Evolutionary conservation across 2,113 vertebrate genomes (phyloP).

Genomic region (Labeo rohita): DNA sequence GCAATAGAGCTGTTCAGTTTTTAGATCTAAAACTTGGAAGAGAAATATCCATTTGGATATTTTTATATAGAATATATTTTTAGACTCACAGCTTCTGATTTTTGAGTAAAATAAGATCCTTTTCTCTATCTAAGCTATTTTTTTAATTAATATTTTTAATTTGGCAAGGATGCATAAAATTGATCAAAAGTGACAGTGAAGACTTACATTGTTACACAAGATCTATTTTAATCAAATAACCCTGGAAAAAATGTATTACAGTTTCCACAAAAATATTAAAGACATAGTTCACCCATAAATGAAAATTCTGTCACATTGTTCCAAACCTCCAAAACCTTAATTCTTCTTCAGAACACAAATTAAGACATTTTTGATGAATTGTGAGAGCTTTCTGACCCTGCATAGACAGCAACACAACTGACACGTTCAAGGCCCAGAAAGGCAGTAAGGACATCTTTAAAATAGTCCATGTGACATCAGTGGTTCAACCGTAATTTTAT

Average conservation of each 20-base stretch:
- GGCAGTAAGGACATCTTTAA: too few species aligned
- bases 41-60: not conserved
- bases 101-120: not conserved
- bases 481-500: too few species aligned
- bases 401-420: too few species aligned
- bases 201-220: not conserved
- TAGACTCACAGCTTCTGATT: not conserved
- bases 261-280: not conserved
- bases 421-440: too few species aligned
- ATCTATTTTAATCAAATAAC: not conserved
- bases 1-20: conserved; percentile 22
- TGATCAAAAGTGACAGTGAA: not conserved
- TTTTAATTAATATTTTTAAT: not conserved
- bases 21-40: not conserved
- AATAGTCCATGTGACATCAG: too few species aligned
- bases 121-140: not conserved
- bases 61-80: not conserved
- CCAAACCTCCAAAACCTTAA: too few species aligned
- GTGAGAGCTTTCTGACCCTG: too few species aligned
- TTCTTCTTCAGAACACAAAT: too few species aligned
- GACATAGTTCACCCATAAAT: too few species aligned
- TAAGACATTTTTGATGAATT: too few species aligned
- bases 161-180: not conserved
- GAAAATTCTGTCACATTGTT: too few species aligned
- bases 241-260: not conserved